Evolutionary conservation across 2,888 invertebrate species (phyloP).

Genomic region (Tinea semifulvella): DNA sequence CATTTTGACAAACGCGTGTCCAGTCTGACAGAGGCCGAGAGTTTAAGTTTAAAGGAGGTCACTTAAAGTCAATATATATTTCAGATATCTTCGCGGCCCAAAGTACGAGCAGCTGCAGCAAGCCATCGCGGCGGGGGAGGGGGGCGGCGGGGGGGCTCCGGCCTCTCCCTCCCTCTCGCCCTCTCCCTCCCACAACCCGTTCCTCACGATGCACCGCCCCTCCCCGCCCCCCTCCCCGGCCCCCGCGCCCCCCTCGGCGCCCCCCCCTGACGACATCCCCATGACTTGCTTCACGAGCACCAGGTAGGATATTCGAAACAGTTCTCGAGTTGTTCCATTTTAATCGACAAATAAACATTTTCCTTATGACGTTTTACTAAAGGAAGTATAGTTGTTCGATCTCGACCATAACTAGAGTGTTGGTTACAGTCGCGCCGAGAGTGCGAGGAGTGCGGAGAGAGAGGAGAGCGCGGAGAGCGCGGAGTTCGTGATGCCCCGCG

Average conservation of each 20-base stretch:
- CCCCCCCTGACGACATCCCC: slow-evolving; percentile 40
- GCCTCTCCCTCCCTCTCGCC: slow-evolving; percentile 64
- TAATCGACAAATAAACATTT: too few relatives aligned
- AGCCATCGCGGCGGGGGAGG: slow-evolving; percentile 86
- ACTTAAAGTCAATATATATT: slow-evolving; percentile 2
- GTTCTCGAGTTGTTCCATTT: too few relatives aligned
- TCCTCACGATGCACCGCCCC: slow-evolving; percentile 64
- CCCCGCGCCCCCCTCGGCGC: slow-evolving; percentile 17
- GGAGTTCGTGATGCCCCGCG: slow-evolving; percentile 64
- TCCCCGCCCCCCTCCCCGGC: slow-evolving; percentile 31
- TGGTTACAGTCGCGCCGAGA: too few relatives aligned
- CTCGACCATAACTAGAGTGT: too few relatives aligned
- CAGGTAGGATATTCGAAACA: too few relatives aligned
- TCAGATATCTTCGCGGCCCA: slow-evolving; percentile 83
- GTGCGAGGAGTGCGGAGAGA: slow-evolving; percentile 28
- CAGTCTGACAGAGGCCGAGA: too few relatives aligned
- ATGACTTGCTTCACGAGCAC: slow-evolving; percentile 32
- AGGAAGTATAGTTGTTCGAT: too few relatives aligned
- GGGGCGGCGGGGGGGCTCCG: too few relatives aligned
- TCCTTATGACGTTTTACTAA: too few relatives aligned
- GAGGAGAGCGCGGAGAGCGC: too few relatives aligned
- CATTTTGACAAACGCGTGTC: too few relatives aligned
- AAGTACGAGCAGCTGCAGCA: slow-evolving; percentile 89
- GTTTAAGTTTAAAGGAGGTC: too few relatives aligned
- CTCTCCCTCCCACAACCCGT: slow-evolving; percentile 65